Evolutionary conservation across 1,140 invertebrate genomes (phyloP).

Genomic region (Sycophaga agraensis): DNA sequence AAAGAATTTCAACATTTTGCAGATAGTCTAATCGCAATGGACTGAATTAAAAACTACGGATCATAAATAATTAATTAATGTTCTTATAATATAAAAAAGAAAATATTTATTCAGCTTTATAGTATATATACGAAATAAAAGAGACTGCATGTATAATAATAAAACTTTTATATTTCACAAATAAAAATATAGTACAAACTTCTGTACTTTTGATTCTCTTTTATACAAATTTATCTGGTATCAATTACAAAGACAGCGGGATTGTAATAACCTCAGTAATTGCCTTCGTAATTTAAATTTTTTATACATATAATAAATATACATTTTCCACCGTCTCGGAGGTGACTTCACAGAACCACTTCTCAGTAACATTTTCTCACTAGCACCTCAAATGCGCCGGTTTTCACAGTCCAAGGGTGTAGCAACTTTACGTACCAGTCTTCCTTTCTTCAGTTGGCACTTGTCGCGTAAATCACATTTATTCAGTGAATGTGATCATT

Average conservation of each 20-base stretch:
- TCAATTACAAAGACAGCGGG: neutral
- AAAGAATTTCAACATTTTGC: conserved; percentile 41
- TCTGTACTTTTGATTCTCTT: conserved; percentile 17
- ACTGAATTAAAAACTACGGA: no score
- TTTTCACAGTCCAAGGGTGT: neutral
- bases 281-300: conserved; percentile 2
- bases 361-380: conserved; percentile 11
- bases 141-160: conserved; percentile 15
- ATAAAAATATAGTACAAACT: conserved; percentile 23
- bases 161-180: conserved; percentile 28
- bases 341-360: neutral
- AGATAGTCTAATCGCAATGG: conserved; percentile 35
- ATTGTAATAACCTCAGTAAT: neutral
- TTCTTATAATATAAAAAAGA: no score
- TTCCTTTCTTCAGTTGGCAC: conserved; percentile 2
- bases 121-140: neutral
- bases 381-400: conserved; percentile 10
- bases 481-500: conserved; percentile 13
- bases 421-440: neutral
- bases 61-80: no score
- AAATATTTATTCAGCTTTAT: no score
- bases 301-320: conserved; percentile 28
- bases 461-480: neutral
- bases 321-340: conserved; percentile 7
- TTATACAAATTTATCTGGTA: conserved; percentile 15